Evolutionary conservation across 2,888 invertebrate genomes (phyloP), one percentile per base, ranked within the genome.

Genomic region (Diarsia dahlii): DNA sequence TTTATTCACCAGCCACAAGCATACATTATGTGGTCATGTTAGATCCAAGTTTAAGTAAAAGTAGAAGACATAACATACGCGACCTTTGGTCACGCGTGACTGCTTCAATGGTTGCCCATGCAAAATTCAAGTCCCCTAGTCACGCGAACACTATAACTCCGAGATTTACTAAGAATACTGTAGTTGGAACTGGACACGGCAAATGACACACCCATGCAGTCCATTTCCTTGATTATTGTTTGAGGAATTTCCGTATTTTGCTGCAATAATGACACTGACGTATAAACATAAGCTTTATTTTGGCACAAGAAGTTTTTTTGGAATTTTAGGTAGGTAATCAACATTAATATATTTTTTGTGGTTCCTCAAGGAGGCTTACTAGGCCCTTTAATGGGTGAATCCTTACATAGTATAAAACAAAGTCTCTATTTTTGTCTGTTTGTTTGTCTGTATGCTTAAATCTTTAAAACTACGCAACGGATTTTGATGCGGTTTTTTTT

Each of bases 21-120:
- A 71, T 70, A 58, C 50, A 28, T 62, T 60, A 67, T 46, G 50
- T 56, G 48, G 58, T 71, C n/a, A 72, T 64, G 64, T 71, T 70
- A 60, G 46, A 82, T 68, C 39, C 15, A 80, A 79, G 78, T 70
- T 18, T 74, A 70, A 75, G 76, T 82, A 78, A 74, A 77, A 70
- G 67, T 78, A 65, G 81, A 74, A 83, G 86, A 81, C 79, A 76
- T 76, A 84, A 81, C 84, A 88, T 82, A 76, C 65, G 62, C 67
- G 89, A 88, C 91, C 92, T 91, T 89, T 85, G 85, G 86, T 78
- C 89, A 89, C 86, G 91, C 89, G 86, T 85, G 84, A 80, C 84
- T 82, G 74, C 80, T 81, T 85, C 84, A 83, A 82, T 86, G 88
- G 89, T 80, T 89, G 87, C 72, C 78, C 88, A 89, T 91, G 88